Percentiles rank a stretch among this genome's conserved stretches.
Evolutionary conservation across 37 sponge, comb jelly and placozoan genomes (phyloP).

Genomic region (Halisarca cf. caerulea): DNA sequence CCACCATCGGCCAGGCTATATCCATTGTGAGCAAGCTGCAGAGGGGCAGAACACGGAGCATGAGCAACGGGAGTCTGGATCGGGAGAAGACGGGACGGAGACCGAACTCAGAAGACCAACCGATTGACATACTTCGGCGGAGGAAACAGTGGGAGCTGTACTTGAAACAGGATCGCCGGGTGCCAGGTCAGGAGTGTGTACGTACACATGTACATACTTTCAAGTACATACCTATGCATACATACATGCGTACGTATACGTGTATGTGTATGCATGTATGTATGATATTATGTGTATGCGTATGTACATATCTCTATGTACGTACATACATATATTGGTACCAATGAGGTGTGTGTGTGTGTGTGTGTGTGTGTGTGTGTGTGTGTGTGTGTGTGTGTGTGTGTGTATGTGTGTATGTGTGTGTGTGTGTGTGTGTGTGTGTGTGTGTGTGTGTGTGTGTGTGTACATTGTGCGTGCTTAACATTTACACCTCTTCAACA

Average conservation of each 20-base stretch:
- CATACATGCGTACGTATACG: not conserved
- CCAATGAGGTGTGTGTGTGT: no score
- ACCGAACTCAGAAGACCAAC: not conserved
- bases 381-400: no score
- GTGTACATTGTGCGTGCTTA: no score
- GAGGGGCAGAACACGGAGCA: not conserved
- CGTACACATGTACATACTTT: not conserved
- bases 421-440: no score
- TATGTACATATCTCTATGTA: no score
- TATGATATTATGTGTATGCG: no score
- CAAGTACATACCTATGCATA: not conserved
- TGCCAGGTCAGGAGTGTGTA: slow-evolving; percentile 37
- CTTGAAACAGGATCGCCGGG: slow-evolving; percentile 64
- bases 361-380: no score
- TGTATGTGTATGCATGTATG: not conserved
- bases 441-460: no score
- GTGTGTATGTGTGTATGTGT: no score
- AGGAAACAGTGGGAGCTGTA: slow-evolving; percentile 63
- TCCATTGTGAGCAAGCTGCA: not conserved
- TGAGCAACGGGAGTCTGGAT: not conserved
- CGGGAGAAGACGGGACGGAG: not conserved
- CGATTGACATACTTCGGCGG: not conserved
- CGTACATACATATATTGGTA: no score
- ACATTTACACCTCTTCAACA: no score
- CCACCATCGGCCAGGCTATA: not conserved